Base-by-base conservation (phyloP, 2,113 vertebrate species). In the Acanthisitta chloris region DNA sequence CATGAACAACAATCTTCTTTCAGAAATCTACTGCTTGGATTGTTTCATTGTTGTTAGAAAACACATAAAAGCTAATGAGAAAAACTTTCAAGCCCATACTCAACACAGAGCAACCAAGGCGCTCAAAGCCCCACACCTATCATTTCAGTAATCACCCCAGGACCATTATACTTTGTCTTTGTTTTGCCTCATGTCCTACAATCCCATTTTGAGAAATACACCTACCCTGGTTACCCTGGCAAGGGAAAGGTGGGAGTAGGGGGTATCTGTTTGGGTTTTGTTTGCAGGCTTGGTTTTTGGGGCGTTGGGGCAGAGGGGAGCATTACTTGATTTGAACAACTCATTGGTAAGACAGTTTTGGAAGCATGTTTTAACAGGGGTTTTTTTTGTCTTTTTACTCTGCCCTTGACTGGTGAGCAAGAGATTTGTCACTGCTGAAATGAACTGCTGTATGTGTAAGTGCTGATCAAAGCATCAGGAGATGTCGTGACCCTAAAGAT, bases 1-100 rank as follows among this genome's bases (percentile, higher is more conserved):
- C 46, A 83, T 62, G 67, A 88, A 78, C 26, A 61, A 62, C 89
- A 83, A 51, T 52, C 29, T 74, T 92, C 33, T 48, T 85, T 61
- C 58, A 80, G 48, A 45, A 72, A 90, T 58, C 48, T 49, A 76
- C 40, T 76, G 62, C 70, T 65, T 90, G 78, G 62, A 77, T 71
- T 15, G 4, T 72, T 90, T 61, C 40, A 79, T 0, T 79, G 45
- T 24, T 86, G 55, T n/a, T 42, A 46, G 14, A 62, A 95, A 81
- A 69, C 18, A 29, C 6, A 55, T 11, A 64, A 92, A 94, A 81
- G 49, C 34, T 58, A 80, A 90, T 34, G 54, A 92, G 52, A 91
- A 95, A 94, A 67, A 4, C 34, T 78, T 86, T 84, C 55, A 91
- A 72, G 46, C 58, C 52, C 58, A 69, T 6, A 38, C 7, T 70